phyloP scores from a whole-genome alignment of 2,113 vertebrate species.

The Perca schrenkii region DNA sequence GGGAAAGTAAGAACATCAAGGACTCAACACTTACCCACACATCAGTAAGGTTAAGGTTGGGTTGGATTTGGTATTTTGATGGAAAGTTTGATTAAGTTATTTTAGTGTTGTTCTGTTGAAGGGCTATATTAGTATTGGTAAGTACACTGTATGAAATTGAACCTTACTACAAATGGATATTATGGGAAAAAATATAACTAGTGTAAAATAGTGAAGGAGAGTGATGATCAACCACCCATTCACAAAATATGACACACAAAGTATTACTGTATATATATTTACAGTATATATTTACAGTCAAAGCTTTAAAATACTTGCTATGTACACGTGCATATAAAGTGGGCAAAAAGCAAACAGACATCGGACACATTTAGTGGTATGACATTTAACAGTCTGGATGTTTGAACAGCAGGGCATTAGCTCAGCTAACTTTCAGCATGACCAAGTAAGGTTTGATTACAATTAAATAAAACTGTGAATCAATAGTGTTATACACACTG shows the following conservation, averaged over 20 bases:
- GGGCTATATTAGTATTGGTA: not conserved
- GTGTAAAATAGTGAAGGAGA: not conserved
- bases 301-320: slow-evolving; percentile 62
- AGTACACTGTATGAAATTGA: not conserved
- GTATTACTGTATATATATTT: slow-evolving; percentile 66
- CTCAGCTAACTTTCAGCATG: slow-evolving; percentile 12
- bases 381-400: slow-evolving; percentile 62
- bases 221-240: not conserved
- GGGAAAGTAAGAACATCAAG: not conserved
- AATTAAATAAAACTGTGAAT: not conserved
- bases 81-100: not conserved
- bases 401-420: slow-evolving; percentile 17
- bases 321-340: slow-evolving; percentile 71
- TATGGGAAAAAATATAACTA: not conserved
- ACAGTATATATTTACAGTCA: slow-evolving; percentile 69
- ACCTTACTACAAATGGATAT: not conserved
- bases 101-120: not conserved
- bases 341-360: slow-evolving; percentile 62
- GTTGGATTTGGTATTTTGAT: slow-evolving; percentile 8
- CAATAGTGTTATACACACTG: no score
- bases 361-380: slow-evolving; percentile 44
- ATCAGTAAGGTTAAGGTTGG: slow-evolving; percentile 9
- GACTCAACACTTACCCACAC: slow-evolving; percentile 37
- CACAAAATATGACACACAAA: slow-evolving; percentile 43
- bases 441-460: not conserved